Evolutionary conservation across 1,140 invertebrate genomes (phyloP).

Genomic region (Drosophila nigromelanica): DNA sequence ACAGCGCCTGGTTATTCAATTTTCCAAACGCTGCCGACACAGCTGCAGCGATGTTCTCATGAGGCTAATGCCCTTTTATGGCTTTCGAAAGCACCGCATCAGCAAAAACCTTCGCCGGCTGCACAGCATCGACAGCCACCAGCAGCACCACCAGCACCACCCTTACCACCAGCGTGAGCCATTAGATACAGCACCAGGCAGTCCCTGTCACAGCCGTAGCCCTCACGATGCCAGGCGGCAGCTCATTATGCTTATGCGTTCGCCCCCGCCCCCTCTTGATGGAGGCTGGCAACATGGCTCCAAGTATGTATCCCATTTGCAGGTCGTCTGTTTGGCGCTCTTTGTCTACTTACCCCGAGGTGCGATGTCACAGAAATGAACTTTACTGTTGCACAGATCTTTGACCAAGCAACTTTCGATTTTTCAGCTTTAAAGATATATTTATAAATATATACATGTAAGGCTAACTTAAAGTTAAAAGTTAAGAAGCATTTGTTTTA

Average conservation of each 20-base stretch:
- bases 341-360: conserved; percentile 23
- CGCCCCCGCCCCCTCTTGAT: neutral
- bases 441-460: neutral
- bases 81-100: conserved; percentile 73
- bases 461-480: neutral
- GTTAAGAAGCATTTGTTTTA: too few species aligned
- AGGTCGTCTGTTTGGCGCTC: conserved; percentile 30
- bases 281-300: conserved; percentile 17
- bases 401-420: conserved; percentile 44
- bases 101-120: conserved; percentile 49
- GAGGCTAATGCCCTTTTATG: conserved; percentile 78
- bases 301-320: conserved; percentile 58
- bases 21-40: conserved; percentile 44
- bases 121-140: conserved; percentile 33
- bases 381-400: conserved; percentile 39
- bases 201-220: conserved; percentile 3
- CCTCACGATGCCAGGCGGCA: conserved; percentile 3
- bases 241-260: conserved; percentile 60
- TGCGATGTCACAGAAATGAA: conserved; percentile 36
- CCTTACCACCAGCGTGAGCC: conserved; percentile 39
- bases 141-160: conserved; percentile 28
- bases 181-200: conserved; percentile 36
- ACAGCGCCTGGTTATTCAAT: conserved; percentile 65
- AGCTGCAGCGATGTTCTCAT: conserved; percentile 52
- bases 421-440: conserved; percentile 13